Percentiles rank a stretch among this genome's conserved stretches.
Evolutionary conservation across 2,888 invertebrate species (phyloP).

Genomic region (Cephalotes varians): DNA sequence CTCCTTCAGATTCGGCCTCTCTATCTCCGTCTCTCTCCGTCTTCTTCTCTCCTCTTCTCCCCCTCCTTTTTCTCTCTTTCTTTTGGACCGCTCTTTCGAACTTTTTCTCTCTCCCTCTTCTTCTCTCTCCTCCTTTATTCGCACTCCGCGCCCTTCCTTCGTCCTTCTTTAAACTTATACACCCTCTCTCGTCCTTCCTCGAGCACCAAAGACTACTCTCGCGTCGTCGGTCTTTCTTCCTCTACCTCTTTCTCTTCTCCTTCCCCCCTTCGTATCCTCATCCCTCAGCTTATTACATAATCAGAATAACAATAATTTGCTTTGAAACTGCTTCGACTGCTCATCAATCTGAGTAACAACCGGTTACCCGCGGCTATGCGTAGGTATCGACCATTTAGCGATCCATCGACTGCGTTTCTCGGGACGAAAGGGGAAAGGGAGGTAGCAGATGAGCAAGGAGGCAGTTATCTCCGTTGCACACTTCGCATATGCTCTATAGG

Average conservation of each 20-base stretch:
- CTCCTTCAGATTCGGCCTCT: constrained; percentile 68
- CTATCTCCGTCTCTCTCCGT: constrained; percentile 40
- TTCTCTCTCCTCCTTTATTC: constrained; percentile 48
- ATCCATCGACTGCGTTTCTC: constrained; percentile 15
- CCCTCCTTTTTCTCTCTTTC: constrained; percentile 30
- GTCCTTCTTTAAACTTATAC: constrained; percentile 57
- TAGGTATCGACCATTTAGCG: constrained; percentile 60
- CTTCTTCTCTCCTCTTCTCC: constrained; percentile 42
- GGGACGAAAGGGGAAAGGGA: neutral
- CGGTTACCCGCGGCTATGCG: constrained; percentile 72
- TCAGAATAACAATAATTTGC: constrained; percentile 84
- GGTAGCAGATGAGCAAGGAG: constrained; percentile 6
- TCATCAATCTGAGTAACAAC: constrained; percentile 83
- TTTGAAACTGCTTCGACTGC: constrained; percentile 79
- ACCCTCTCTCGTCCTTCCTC: constrained; percentile 42
- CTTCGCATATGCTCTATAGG: neutral
- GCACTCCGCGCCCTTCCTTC: constrained; percentile 45
- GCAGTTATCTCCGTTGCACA: constrained; percentile 16
- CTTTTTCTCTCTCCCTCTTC: constrained; percentile 20
- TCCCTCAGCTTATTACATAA: constrained; percentile 82
- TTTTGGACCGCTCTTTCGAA: constrained; percentile 10
- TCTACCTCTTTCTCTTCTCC: constrained; percentile 31
- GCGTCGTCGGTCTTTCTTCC: constrained; percentile 31
- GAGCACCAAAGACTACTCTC: constrained; percentile 28
- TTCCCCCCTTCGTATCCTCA: constrained; percentile 35